Evolutionary conservation across 2,888 invertebrate species (phyloP).

Genomic region (Pollenia labialis): DNA sequence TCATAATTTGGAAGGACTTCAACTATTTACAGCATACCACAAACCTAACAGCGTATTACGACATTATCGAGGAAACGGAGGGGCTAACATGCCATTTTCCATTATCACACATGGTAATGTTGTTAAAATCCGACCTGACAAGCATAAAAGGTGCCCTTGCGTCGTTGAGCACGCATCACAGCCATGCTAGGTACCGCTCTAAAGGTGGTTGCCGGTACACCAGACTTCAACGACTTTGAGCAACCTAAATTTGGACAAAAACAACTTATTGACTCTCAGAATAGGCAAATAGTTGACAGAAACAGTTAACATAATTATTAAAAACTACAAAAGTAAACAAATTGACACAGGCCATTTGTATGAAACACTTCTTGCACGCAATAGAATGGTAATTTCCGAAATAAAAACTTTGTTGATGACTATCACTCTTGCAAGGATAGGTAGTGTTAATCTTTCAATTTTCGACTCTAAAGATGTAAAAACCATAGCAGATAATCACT

Average conservation of each 20-base stretch:
- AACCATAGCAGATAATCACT: slow-evolving; percentile 58
- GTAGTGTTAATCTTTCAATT: slow-evolving; percentile 63
- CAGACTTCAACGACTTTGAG: no score
- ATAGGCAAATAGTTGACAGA: slow-evolving; percentile 37
- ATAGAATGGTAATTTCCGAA: slow-evolving; percentile 67
- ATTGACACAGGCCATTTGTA: slow-evolving; percentile 61
- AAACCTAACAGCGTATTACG: no score
- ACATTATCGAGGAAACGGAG: background rate
- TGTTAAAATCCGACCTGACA: no score
- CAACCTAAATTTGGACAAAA: no score
- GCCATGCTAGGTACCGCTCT: no score
- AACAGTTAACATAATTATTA: background rate
- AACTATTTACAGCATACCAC: no score
- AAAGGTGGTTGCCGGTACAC: no score
- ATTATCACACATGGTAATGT: slow-evolving; percentile 34
- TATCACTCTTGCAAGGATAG: slow-evolving; percentile 59
- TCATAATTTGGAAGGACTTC: no score
- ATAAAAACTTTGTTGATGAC: slow-evolving; percentile 62
- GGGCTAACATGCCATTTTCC: slow-evolving; percentile 17
- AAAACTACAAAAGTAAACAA: slow-evolving; percentile 9
- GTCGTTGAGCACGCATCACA: no score
- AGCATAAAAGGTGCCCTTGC: no score
- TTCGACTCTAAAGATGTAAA: slow-evolving; percentile 65
- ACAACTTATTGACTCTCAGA: slow-evolving; percentile 36
- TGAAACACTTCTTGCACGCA: slow-evolving; percentile 62